phyloP scores from a whole-genome alignment of 2,797 vertebrate species.

The Chaenodraco wilsoni region DNA sequence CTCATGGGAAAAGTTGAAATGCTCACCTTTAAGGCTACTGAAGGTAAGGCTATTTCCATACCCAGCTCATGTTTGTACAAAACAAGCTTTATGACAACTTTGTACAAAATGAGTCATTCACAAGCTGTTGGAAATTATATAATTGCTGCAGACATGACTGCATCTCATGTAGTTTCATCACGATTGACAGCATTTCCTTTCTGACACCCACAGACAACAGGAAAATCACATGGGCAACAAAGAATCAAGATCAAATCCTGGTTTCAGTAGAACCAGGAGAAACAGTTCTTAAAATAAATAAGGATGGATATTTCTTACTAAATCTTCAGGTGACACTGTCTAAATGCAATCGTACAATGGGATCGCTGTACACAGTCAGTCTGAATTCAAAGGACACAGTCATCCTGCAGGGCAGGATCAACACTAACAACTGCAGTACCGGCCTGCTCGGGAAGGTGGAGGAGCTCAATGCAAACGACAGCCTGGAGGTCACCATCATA shows the following conservation, averaged over 20 bases:
- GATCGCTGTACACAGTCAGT: rapidly evolving
- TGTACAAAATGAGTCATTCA: background rate
- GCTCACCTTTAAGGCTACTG: rapidly evolving
- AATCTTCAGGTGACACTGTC: slow-evolving; percentile 66
- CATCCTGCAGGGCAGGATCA: slow-evolving; percentile 13
- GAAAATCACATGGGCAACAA: background rate
- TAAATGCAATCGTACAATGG: rapidly evolving
- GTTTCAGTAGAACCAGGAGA: rapidly evolving
- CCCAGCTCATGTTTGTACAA: background rate
- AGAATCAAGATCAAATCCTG: rapidly evolving
- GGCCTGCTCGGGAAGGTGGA: slow-evolving; percentile 61
- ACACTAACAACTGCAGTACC: slow-evolving; percentile 48
- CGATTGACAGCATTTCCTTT: background rate
- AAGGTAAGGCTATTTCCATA: slow-evolving; percentile 36
- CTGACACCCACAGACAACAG: rapidly evolving
- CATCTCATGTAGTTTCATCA: background rate
- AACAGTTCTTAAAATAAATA: rapidly evolving
- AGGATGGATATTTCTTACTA: slow-evolving; percentile 74
- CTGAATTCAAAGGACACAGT: rapidly evolving
- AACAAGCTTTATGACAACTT: background rate
- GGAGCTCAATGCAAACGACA: rapidly evolving
- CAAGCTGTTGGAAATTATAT: rapidly evolving
- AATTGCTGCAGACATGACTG: background rate
- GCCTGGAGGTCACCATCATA: background rate
- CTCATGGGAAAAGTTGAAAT: slow-evolving; percentile 31